Evolutionary conservation across 2,888 invertebrate species (phyloP), one percentile per base, ranked within the genome.

Genomic region (Schrankia costaestrigalis): DNA sequence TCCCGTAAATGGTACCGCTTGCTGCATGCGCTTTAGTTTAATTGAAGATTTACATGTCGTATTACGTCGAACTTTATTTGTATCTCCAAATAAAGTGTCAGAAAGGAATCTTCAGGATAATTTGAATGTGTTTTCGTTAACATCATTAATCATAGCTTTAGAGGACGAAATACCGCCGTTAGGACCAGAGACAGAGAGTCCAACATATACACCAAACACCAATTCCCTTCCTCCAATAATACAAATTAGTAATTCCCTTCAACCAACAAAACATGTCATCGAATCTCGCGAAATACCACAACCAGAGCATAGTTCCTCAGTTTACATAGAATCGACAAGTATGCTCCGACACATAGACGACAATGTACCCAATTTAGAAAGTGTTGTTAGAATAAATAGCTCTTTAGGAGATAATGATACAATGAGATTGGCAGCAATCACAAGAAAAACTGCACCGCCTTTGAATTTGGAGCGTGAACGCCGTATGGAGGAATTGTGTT

Each of bases 401-500:
- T 11, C 11, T 23, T 23, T 11, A 23, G 2, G 11, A 23, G 18
- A 12, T n/a, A 7, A 25, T 18, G 21, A 21, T 23, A 23, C 11
- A 10, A 19, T 37, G 26, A 34, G 37, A 37, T 34, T 37, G 6
- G 37, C 37, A n/a, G 26, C 12, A 1, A 31, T 44, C 3, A 11
- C 18, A 13, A 34, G 29, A n/a, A 40, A 40, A 36, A 44, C 36
- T 1, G 41, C 29, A 11, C 31, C 41, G 1, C 35, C 34, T 0
- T 26, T 44, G 6, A 32, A 41, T 35, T 11, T 41, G 9, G 37
- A 44, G 2, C 34, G 41, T 8, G 34, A 41, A 8, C 28, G 36
- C 1, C 27, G 36, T 7, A 23, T 30, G 13, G 37, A 44, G 3
- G 37, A 56, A 26, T 24, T 58, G 3, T 15, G 21, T 29, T 54